Percentiles rank a stretch among this genome's conserved stretches.
phyloP scores from a whole-genome alignment of 2,888 invertebrate genomes.

The Pollenia labialis region DNA sequence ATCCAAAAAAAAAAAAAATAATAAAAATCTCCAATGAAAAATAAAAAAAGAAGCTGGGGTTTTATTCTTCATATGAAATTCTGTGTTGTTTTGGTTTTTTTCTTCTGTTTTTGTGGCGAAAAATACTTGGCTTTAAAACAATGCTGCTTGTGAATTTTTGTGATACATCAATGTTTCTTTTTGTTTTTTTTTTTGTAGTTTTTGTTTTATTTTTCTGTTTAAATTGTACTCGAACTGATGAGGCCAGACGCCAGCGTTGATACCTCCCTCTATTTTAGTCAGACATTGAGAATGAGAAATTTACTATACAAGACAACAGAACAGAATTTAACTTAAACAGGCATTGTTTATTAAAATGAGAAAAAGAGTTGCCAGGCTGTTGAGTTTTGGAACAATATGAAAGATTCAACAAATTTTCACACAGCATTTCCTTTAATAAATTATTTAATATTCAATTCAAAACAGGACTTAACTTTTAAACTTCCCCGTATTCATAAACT shows the following conservation, averaged over 20 bases:
- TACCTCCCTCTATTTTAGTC: conserved; percentile 69
- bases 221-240: conserved; percentile 60
- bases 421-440: too few species aligned
- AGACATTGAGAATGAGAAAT: conserved; percentile 53
- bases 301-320: conserved; percentile 12
- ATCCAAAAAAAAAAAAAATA: conserved; percentile 29
- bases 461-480: too few species aligned
- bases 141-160: conserved; percentile 65
- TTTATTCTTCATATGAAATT: conserved; percentile 65
- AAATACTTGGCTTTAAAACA: conserved; percentile 52
- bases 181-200: not conserved
- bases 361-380: conserved; percentile 42
- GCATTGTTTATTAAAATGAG: conserved; percentile 32
- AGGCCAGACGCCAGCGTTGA: conserved; percentile 67
- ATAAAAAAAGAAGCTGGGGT: conserved; percentile 26
- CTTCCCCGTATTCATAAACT: too few species aligned
- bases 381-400: not conserved
- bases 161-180: conserved; percentile 57
- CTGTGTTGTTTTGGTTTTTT: conserved; percentile 7
- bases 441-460: too few species aligned
- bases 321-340: not conserved
- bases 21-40: conserved; percentile 20
- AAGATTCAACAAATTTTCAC: too few species aligned
- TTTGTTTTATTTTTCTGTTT: conserved; percentile 22
- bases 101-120: conserved; percentile 1